Evolutionary conservation across 2,113 vertebrate species (phyloP).

Genomic region (Platichthys flesus): DNA sequence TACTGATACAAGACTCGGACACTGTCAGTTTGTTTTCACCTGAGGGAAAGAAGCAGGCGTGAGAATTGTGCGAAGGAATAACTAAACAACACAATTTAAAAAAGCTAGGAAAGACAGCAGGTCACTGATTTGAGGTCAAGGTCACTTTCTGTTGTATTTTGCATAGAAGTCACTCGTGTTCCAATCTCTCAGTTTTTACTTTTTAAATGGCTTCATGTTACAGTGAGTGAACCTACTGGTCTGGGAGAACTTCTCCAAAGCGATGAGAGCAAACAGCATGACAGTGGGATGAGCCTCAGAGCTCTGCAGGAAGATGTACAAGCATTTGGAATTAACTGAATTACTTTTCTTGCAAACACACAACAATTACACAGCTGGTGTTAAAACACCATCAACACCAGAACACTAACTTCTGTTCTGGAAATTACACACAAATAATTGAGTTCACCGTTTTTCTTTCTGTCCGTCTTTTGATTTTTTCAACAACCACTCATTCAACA

Average conservation of each 20-base stretch:
- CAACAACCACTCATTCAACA: too few relatives aligned
- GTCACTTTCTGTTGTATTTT: background rate
- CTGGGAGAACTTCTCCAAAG: constrained; percentile 99
- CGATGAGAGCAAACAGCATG: constrained; percentile 99
- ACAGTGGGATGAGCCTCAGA: constrained; percentile 96
- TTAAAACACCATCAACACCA: too few relatives aligned
- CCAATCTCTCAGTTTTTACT: background rate
- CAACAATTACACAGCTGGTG: background rate
- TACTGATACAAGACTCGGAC: constrained; percentile 92
- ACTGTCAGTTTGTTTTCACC: constrained; percentile 99
- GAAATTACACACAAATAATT: too few relatives aligned
- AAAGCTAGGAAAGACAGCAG: too few relatives aligned
- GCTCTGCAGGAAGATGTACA: constrained; percentile 83
- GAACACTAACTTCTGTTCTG: too few relatives aligned
- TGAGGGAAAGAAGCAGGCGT: constrained; percentile 57
- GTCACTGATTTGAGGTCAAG: too few relatives aligned
- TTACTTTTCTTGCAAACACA: background rate
- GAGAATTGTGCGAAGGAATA: background rate
- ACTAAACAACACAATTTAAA: background rate
- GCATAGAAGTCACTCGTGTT: background rate
- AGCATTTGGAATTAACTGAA: background rate
- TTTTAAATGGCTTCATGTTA: background rate
- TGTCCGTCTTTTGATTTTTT: too few relatives aligned
- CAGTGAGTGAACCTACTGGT: constrained; percentile 88
- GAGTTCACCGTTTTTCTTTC: too few relatives aligned